Evolutionary conservation across 1,140 invertebrate species (phyloP).

Genomic region (Bacillus rossius): DNA sequence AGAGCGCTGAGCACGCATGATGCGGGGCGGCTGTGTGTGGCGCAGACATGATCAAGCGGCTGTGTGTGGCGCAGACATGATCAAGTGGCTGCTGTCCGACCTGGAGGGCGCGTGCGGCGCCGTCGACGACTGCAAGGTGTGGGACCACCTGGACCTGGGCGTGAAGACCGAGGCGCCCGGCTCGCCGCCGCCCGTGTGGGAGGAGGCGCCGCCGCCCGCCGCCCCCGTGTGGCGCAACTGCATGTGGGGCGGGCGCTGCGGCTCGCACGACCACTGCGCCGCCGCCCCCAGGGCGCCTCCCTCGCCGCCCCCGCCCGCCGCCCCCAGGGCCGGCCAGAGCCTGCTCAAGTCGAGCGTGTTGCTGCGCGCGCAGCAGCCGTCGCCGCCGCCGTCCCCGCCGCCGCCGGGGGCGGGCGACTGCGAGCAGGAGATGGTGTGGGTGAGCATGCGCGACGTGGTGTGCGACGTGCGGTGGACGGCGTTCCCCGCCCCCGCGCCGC

Average conservation of each 20-base stretch:
- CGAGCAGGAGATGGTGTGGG: slow-evolving; percentile 21
- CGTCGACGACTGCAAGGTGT: too few species aligned
- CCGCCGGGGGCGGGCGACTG: background rate
- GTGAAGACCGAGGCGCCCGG: too few species aligned
- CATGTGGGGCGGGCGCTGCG: slow-evolving; percentile 1
- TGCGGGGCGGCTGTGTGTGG: too few species aligned
- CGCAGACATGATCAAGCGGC: too few species aligned
- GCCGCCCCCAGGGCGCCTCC: background rate
- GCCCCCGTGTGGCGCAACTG: background rate
- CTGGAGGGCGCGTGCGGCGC: too few species aligned
- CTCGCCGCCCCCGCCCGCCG: slow-evolving; percentile 24
- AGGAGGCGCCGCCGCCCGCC: too few species aligned
- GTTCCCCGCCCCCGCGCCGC: slow-evolving; percentile 27
- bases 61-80: too few species aligned
- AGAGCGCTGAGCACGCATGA: too few species aligned
- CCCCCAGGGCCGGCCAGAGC: slow-evolving; percentile 34
- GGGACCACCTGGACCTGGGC: too few species aligned
- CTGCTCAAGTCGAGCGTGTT: slow-evolving; percentile 21
- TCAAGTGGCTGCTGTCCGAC: too few species aligned
- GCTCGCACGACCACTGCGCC: background rate
- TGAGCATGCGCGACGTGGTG: slow-evolving; percentile 17
- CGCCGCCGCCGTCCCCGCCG: slow-evolving; percentile 22
- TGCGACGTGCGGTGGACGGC: slow-evolving; percentile 9
- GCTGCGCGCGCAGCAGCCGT: slow-evolving; percentile 35
- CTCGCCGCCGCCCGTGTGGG: too few species aligned